A percentile compares a stretch with the other conserved stretches of the same genome.
These are phyloP conservation scores for Dendrolimus punctatus DNA, from an alignment of 1,140 invertebrate genomes.

Conservation along the genomic window DNA sequence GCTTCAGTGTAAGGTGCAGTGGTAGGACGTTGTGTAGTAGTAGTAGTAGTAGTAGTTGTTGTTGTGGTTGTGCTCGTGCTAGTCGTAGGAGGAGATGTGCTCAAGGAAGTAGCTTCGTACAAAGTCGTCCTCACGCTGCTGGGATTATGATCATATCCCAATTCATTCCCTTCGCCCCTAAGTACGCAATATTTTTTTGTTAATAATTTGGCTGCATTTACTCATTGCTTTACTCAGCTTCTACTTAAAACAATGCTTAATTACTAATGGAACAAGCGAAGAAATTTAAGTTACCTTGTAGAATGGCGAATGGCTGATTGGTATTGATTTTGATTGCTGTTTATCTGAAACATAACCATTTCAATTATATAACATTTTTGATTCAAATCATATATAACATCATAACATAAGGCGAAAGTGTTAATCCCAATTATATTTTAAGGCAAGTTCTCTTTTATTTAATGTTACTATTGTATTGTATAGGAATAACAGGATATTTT, in stretches of 20 bases:
- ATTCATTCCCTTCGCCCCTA: conserved; percentile 72
- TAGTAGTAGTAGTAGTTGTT: conserved; percentile 6
- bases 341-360: conserved; percentile 43
- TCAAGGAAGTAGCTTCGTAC: conserved; percentile 59
- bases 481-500: no score
- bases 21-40: conserved; percentile 58
- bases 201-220: conserved; percentile 7
- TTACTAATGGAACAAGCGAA: not conserved
- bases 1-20: conserved; percentile 64
- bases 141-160: conserved; percentile 67
- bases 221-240: no score
- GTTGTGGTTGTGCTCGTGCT: conserved; percentile 61
- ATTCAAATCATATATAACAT: not conserved
- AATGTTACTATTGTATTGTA: no score
- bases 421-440: no score
- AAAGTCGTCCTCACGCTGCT: conserved; percentile 62
- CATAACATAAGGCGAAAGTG: no score
- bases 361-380: conserved; percentile 2
- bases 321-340: conserved; percentile 62
- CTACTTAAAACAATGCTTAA: no score
- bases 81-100: conserved; percentile 60
- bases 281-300: conserved; percentile 50
- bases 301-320: conserved; percentile 61
- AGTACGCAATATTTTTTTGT: conserved; percentile 13
- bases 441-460: no score